Evolutionary conservation across 2,113 vertebrate genomes (phyloP).

Genomic region (Oceanites oceanicus): DNA sequence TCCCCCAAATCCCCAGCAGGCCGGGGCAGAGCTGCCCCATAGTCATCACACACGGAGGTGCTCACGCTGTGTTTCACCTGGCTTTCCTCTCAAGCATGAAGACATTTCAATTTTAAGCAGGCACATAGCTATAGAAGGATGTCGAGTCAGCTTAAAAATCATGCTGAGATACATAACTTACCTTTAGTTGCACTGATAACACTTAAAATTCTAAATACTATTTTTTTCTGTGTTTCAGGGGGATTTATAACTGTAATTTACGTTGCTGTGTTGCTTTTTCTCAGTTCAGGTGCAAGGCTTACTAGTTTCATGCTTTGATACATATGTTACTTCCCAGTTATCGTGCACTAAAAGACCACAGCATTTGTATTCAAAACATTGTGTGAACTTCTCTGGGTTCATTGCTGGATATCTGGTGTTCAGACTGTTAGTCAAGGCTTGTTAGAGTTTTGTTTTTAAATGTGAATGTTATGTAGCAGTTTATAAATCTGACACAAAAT

Average conservation of each 20-base stretch:
- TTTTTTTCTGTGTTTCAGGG: neutral
- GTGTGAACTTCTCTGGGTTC: neutral
- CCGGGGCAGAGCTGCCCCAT: neutral
- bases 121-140: neutral
- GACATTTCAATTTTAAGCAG: slow-evolving; percentile 5
- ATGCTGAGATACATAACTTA: slow-evolving; percentile 20
- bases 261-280: neutral
- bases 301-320: neutral
- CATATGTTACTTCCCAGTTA: neutral
- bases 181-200: slow-evolving; percentile 7
- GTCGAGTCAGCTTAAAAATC: slow-evolving; percentile 29
- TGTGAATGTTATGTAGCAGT: neutral
- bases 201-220: neutral
- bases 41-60: neutral
- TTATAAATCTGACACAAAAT: neutral
- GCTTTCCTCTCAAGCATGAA: slow-evolving; percentile 8
- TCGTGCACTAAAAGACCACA: neutral
- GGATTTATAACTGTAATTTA: neutral
- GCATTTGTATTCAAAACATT: neutral
- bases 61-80: neutral
- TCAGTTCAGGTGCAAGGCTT: neutral
- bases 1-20: neutral
- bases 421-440: neutral
- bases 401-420: neutral
- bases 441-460: neutral